These are phyloP conservation scores for Chloroceryle aenea DNA, from an alignment of 2,113 vertebrate species.

Conservation along the genomic window DNA sequence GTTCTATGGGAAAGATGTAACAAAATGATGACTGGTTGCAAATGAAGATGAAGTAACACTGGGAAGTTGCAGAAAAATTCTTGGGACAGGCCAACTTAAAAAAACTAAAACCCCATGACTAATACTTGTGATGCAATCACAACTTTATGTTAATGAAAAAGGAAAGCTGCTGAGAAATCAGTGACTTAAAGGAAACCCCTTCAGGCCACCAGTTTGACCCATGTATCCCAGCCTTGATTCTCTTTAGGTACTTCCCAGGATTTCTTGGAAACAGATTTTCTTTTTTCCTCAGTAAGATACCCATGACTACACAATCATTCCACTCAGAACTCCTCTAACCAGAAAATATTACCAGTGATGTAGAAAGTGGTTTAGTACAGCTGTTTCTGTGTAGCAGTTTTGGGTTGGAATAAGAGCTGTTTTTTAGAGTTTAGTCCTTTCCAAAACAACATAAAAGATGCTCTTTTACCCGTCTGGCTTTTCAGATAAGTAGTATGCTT, in stretches of 20 bases:
- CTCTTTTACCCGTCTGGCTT: not conserved
- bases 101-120: not conserved
- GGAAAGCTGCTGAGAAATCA: not conserved
- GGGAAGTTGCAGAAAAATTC: not conserved
- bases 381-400: not conserved
- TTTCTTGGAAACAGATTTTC: not conserved
- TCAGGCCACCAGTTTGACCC: not conserved
- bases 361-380: not conserved
- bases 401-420: not conserved
- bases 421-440: not conserved
- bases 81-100: not conserved
- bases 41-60: not conserved
- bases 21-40: not conserved
- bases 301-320: not conserved
- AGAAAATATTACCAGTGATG: not conserved
- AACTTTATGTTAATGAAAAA: not conserved
- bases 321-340: not conserved
- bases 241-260: not conserved
- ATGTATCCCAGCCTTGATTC: not conserved
- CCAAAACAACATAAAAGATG: not conserved
- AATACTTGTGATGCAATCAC: not conserved
- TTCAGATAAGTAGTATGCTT: not conserved
- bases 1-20: not conserved
- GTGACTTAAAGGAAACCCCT: not conserved
- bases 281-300: not conserved